Evolutionary conservation across 2,888 invertebrate genomes (phyloP).

Genomic region (Octonoba sinensis): DNA sequence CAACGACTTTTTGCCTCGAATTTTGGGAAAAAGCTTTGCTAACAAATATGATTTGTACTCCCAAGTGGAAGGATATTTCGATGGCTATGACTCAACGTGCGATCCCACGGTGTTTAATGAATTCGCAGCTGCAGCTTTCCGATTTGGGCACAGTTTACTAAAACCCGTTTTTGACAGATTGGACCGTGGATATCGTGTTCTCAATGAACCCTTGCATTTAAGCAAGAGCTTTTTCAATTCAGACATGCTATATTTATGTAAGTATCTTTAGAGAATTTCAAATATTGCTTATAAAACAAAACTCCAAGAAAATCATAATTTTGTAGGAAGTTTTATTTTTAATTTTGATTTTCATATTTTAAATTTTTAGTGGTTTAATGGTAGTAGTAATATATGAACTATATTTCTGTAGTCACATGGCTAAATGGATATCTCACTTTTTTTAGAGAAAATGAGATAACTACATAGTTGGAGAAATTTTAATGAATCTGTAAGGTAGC

Average conservation of each 20-base stretch:
- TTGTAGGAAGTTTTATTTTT: too few relatives aligned
- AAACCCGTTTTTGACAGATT: constrained; percentile 88
- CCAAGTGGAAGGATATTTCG: constrained; percentile 84
- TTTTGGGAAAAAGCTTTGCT: constrained; percentile 91
- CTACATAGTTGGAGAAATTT: too few relatives aligned
- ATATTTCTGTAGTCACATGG: too few relatives aligned
- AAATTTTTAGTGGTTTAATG: too few relatives aligned
- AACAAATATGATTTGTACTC: constrained; percentile 89
- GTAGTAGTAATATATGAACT: too few relatives aligned
- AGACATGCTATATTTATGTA: constrained; percentile 78
- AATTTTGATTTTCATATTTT: too few relatives aligned
- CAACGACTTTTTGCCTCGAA: constrained; percentile 81
- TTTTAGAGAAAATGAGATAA: too few relatives aligned
- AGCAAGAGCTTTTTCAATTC: constrained; percentile 93
- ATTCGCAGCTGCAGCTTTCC: constrained; percentile 90
- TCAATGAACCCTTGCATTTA: constrained; percentile 79
- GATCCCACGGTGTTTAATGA: constrained; percentile 91
- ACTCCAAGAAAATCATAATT: too few relatives aligned
- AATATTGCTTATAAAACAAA: background rate
- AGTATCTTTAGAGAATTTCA: constrained; percentile 13
- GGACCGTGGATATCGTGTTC: constrained; percentile 76
- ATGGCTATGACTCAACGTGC: constrained; percentile 82
- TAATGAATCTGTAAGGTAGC: too few relatives aligned
- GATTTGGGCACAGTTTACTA: constrained; percentile 91
- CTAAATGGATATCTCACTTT: too few relatives aligned